phyloP scores from a whole-genome alignment of 2,797 vertebrate species.

The Pseudochirops cupreus region DNA sequence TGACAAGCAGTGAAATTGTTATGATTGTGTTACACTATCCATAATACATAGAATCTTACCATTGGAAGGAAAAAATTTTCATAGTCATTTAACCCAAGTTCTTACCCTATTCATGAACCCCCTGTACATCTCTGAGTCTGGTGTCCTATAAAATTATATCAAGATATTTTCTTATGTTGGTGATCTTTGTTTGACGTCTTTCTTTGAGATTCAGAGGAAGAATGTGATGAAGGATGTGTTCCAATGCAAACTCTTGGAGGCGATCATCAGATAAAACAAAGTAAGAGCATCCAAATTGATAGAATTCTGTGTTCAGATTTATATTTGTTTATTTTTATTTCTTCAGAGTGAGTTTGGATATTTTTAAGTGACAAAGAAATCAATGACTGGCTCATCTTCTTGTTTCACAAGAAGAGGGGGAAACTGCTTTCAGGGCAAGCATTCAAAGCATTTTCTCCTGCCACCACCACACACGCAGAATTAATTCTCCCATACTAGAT shows the following conservation, averaged over 20 bases:
- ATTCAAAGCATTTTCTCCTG: background rate
- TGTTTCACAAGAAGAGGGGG: no score
- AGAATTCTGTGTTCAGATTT: background rate
- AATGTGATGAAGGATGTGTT: background rate
- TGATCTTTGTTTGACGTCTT: background rate
- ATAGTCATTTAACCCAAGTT: background rate
- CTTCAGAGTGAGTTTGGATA: background rate
- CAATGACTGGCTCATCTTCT: background rate
- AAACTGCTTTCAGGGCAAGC: background rate
- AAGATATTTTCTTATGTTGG: background rate
- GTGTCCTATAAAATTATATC: background rate
- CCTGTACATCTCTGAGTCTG: background rate
- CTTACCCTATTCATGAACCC: background rate
- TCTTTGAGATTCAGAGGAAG: background rate
- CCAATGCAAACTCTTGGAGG: background rate
- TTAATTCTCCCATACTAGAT: background rate
- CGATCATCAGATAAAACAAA: background rate
- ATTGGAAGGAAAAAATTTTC: background rate
- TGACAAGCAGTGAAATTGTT: background rate
- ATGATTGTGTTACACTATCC: background rate
- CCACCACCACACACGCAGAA: background rate
- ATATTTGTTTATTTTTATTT: background rate
- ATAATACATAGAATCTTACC: background rate
- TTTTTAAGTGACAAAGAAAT: background rate
- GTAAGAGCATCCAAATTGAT: background rate